Conservation (phyloP, 2,888 invertebrate species). For the Agonopterix heracliana region DNA sequence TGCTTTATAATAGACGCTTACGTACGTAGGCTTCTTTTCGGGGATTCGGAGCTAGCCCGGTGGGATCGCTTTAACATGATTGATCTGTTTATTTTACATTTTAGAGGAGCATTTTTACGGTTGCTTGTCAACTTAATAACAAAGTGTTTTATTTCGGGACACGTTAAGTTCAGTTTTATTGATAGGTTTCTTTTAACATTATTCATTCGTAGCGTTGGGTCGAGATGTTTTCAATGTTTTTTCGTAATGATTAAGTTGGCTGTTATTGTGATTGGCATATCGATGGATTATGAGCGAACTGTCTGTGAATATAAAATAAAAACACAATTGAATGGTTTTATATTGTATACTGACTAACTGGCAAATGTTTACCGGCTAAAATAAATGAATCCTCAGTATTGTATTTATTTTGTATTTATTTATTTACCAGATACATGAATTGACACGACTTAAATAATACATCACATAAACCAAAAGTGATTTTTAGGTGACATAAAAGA, state of each 20-base stretch:
- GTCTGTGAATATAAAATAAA: slow-evolving; percentile 8
- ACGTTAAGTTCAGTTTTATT: slow-evolving; percentile 73
- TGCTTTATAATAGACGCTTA: slow-evolving; percentile 74
- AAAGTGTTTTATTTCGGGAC: slow-evolving; percentile 73
- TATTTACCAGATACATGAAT: no score
- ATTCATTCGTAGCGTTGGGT: slow-evolving; percentile 49
- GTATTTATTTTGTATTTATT: no score
- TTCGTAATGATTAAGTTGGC: slow-evolving; percentile 26
- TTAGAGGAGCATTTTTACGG: slow-evolving; percentile 76
- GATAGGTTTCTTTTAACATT: slow-evolving; percentile 72
- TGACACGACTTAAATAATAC: no score
- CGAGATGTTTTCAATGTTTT: slow-evolving; percentile 34
- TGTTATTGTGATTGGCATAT: slow-evolving; percentile 28
- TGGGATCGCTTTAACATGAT: slow-evolving; percentile 75
- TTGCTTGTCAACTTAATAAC: slow-evolving; percentile 77
- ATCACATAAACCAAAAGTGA: no score
- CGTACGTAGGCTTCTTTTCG: slow-evolving; percentile 75
- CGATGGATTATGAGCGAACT: slow-evolving; percentile 4
- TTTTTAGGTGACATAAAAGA: no score
- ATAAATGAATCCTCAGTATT: no score
- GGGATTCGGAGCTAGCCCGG: slow-evolving; percentile 66
- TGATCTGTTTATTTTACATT: slow-evolving; percentile 77
- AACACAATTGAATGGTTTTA: no score
- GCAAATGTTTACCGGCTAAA: no score
- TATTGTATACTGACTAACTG: no score